Percentiles rank a stretch among this genome's conserved stretches.
Conservation (phyloP, 2,888 invertebrate species). For the Kuschelorhynchus macadamiae region DNA sequence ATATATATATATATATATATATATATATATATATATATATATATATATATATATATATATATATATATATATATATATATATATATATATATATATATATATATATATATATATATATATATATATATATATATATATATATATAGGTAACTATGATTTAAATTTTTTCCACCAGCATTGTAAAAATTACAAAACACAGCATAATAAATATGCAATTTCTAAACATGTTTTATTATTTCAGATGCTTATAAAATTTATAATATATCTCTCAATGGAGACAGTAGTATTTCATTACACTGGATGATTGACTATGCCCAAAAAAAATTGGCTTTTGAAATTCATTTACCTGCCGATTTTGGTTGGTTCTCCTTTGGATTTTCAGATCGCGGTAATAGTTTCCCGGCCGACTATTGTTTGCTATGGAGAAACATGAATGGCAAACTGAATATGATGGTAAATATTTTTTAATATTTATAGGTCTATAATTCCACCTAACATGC, state of each 20-base stretch:
- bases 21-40: no score
- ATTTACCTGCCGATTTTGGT: conserved; percentile 68
- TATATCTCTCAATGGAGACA: conserved; percentile 66
- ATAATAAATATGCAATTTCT: no score
- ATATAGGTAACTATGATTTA: no score
- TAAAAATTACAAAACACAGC: no score
- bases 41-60: no score
- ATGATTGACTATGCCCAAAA: conserved; percentile 67
- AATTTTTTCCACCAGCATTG: no score
- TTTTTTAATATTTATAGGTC: neutral
- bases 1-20: no score
- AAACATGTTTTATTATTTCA: neutral
- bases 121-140: no score
- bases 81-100: no score
- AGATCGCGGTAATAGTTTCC: conserved; percentile 79
- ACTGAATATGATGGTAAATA: conserved; percentile 68
- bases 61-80: no score
- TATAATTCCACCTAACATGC: no score
- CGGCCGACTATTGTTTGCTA: conserved; percentile 86
- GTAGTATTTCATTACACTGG: conserved; percentile 69
- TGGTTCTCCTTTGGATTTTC: conserved; percentile 94
- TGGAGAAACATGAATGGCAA: conserved; percentile 80
- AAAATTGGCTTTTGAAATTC: conserved; percentile 70
- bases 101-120: no score
- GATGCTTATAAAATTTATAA: conserved; percentile 59